phyloP scores from a whole-genome alignment of 2,888 invertebrate species.

The Pheosia tremula region DNA sequence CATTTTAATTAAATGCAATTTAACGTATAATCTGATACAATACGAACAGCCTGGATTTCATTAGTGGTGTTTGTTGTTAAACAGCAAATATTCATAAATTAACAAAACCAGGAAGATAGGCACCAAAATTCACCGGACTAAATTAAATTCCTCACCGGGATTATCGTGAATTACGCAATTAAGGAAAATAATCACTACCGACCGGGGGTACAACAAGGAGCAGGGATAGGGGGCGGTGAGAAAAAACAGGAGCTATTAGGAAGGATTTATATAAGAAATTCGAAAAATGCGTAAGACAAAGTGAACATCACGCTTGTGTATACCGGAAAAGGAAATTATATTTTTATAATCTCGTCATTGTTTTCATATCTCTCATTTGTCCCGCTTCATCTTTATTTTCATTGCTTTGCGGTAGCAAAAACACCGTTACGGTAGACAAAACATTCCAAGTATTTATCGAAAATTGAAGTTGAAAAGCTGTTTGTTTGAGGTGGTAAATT shows the following conservation, averaged over 20 bases:
- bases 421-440: neutral
- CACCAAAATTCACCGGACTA: constrained; percentile 25
- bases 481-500: constrained; percentile 7
- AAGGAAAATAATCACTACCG: constrained; percentile 67
- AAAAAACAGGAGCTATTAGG: constrained; percentile 33
- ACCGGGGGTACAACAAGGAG: constrained; percentile 39
- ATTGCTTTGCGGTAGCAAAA: neutral
- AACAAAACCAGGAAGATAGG: constrained; percentile 28
- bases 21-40: constrained; percentile 32
- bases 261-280: too few relatives aligned
- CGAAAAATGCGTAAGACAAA: too few relatives aligned
- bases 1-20: constrained; percentile 47
- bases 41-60: constrained; percentile 48
- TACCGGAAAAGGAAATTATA: too few relatives aligned
- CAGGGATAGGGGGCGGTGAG: constrained; percentile 35
- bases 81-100: constrained; percentile 35
- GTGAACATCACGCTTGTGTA: too few relatives aligned
- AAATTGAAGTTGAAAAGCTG: neutral
- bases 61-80: constrained; percentile 46
- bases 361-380: too few relatives aligned
- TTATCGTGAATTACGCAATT: constrained; percentile 71
- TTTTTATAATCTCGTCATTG: too few relatives aligned
- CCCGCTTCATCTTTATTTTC: too few relatives aligned
- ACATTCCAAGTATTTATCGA: neutral
- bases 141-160: constrained; percentile 65